Conservation (phyloP, 2,797 vertebrate genomes). For the Bovichtus diacanthus region DNA sequence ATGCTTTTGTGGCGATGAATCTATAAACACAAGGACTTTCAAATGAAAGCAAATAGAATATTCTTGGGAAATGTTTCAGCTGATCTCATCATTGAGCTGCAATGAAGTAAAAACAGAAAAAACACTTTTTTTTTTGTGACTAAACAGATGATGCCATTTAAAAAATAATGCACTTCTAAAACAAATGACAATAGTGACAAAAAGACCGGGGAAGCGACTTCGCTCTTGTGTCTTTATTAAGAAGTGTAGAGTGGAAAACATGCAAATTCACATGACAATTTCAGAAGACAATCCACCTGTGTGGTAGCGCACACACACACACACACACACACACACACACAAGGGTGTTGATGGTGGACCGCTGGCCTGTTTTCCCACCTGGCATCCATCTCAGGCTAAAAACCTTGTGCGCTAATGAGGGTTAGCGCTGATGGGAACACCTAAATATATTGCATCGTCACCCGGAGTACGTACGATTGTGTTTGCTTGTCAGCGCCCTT, state of each 20-base stretch:
- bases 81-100: background rate
- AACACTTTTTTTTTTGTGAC: conserved; percentile 11
- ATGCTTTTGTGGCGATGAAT: conserved; percentile 36
- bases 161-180: conserved; percentile 12
- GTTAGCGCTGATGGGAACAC: conserved; percentile 37
- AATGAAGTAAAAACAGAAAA: background rate
- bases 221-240: conserved; percentile 6
- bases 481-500: background rate
- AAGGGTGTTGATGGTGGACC: conserved; percentile 1
- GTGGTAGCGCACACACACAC: background rate
- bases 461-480: background rate
- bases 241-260: background rate
- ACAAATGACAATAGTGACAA: background rate
- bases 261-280: background rate
- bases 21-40: conserved; percentile 33
- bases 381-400: conserved; percentile 11
- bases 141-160: background rate
- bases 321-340: background rate
- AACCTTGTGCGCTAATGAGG: conserved; percentile 14
- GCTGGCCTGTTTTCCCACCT: conserved; percentile 32
- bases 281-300: background rate
- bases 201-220: background rate
- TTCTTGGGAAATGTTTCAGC: conserved; percentile 11
- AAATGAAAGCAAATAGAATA: conserved; percentile 34
- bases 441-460: conserved; percentile 30